Evolutionary conservation across 2,797 vertebrate species (phyloP).

Genomic region (Urocyon cinereoargenteus): DNA sequence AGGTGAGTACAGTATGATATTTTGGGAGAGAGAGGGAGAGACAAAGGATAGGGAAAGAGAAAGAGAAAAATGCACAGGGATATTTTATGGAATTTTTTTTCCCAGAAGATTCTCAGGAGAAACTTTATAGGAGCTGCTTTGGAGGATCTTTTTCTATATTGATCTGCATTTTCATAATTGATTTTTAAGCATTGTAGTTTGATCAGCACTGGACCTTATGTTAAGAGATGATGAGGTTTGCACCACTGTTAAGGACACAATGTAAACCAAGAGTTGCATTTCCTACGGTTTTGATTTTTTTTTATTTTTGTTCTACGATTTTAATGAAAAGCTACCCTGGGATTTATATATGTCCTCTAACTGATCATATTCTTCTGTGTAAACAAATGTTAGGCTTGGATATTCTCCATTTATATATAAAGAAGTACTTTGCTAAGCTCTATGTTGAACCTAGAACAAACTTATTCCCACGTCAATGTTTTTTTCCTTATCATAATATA

Average conservation of each 20-base stretch:
- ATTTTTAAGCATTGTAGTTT: not conserved
- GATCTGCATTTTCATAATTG: not conserved
- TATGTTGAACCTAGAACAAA: not conserved
- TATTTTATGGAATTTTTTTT: not conserved
- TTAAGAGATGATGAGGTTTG: not conserved
- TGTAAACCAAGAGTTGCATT: not conserved
- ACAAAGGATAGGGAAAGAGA: not conserved
- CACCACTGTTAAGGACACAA: not conserved
- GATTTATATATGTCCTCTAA: not conserved
- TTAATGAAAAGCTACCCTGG: not conserved
- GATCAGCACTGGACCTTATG: not conserved
- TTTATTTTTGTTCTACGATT: not conserved
- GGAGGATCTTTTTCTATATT: not conserved
- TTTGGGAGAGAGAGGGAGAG: not conserved
- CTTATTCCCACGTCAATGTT: accelerated
- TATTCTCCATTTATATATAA: not conserved
- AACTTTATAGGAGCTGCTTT: not conserved
- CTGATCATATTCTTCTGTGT: not conserved
- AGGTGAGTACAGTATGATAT: not conserved
- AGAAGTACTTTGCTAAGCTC: not conserved
- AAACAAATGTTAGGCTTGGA: not conserved
- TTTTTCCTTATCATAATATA: not conserved
- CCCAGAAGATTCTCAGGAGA: not conserved
- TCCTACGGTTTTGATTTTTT: not conserved
- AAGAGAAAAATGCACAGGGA: not conserved